Conservation (phyloP, 2,888 invertebrate species). For the Drosophila meridionalis region DNA sequence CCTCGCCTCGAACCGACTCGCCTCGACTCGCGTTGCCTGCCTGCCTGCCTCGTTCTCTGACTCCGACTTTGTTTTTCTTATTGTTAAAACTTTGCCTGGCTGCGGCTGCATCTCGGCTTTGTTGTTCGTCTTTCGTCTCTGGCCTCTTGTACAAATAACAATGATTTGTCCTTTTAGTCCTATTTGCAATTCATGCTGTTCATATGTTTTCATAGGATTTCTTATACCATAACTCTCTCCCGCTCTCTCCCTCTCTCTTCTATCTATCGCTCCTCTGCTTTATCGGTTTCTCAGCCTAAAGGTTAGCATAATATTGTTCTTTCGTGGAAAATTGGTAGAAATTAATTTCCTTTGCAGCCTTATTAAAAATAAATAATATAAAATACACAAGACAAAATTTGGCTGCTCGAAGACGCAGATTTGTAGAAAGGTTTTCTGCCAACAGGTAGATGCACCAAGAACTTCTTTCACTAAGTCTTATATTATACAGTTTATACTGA, state of each 20-base stretch:
- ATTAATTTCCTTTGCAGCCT: conserved; percentile 78
- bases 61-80: conserved; percentile 72
- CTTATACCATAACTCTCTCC: conserved; percentile 38
- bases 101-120: conserved; percentile 36
- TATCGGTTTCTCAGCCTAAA: conserved; percentile 38
- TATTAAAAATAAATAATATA: conserved; percentile 79
- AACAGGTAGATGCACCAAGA: conserved; percentile 40
- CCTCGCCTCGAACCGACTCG: neutral
- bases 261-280: neutral
- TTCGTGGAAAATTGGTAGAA: conserved; percentile 75
- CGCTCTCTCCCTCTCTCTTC: neutral
- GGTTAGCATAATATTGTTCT: conserved; percentile 74
- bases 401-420: conserved; percentile 31
- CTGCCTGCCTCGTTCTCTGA: conserved; percentile 20
- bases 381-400: conserved; percentile 21
- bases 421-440: conserved; percentile 6
- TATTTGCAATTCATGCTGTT: conserved; percentile 78
- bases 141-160: conserved; percentile 77
- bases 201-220: conserved; percentile 80
- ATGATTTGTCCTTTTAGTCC: conserved; percentile 70
- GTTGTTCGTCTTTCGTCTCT: conserved; percentile 37
- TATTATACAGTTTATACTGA: no score
- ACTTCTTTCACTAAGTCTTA: neutral
- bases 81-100: conserved; percentile 67
- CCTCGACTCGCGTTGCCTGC: neutral